phyloP scores from a whole-genome alignment of 2,113 vertebrate genomes.

The Lamprotornis superbus region DNA sequence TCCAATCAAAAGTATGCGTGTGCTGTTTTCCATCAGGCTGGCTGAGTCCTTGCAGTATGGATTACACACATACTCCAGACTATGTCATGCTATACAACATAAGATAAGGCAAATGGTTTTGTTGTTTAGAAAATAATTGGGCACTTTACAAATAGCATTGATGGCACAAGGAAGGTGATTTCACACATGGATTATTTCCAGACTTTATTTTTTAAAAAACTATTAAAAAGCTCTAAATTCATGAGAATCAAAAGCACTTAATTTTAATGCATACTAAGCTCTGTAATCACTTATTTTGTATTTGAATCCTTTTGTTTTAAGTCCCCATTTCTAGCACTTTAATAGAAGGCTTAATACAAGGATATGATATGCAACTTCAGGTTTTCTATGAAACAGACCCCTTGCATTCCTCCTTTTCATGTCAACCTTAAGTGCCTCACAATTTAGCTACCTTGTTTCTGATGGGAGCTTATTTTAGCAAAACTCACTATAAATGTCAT shows the following conservation, averaged over 20 bases:
- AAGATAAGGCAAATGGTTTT: slow-evolving; percentile 71
- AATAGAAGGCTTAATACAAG: slow-evolving; percentile 70
- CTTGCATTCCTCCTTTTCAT: slow-evolving; percentile 60
- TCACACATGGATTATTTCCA: slow-evolving; percentile 36
- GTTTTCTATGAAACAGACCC: slow-evolving; percentile 63
- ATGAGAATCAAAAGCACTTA: slow-evolving; percentile 55
- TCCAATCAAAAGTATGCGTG: not conserved
- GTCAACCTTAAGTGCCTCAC: slow-evolving; percentile 78
- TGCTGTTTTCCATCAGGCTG: slow-evolving; percentile 26
- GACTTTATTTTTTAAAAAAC: slow-evolving; percentile 21
- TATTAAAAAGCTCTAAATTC: slow-evolving; percentile 46
- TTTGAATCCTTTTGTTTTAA: slow-evolving; percentile 61
- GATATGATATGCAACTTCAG: slow-evolving; percentile 65
- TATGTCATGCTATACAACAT: slow-evolving; percentile 35
- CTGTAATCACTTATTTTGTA: slow-evolving; percentile 61
- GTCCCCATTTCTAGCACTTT: slow-evolving; percentile 71
- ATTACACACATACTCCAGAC: slow-evolving; percentile 15
- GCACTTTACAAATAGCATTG: slow-evolving; percentile 61
- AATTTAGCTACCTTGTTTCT: slow-evolving; percentile 66
- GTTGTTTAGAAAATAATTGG: slow-evolving; percentile 60
- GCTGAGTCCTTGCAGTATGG: slow-evolving; percentile 22
- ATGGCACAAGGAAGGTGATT: slow-evolving; percentile 56
- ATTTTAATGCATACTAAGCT: slow-evolving; percentile 54
- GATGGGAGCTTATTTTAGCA: slow-evolving; percentile 63
- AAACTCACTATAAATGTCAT: slow-evolving; percentile 43